Base-by-base conservation (phyloP, 2,888 invertebrate genomes). In the Drosophila suboccidentalis region DNA sequence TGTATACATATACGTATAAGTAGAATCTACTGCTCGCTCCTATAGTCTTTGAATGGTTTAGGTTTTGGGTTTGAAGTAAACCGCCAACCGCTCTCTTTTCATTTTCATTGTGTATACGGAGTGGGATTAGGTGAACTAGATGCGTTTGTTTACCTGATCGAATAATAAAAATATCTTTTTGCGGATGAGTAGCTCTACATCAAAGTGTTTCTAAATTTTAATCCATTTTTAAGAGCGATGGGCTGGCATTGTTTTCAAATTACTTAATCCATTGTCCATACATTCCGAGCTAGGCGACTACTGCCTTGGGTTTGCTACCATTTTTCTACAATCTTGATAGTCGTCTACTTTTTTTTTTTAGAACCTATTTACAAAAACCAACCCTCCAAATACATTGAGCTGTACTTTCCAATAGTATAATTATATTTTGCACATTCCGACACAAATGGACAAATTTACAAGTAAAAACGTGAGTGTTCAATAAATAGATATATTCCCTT, bases 201-300 rank as follows among this genome's bases (percentile, higher is more conserved):
- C n/a, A 43, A 58, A 58, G 60, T 49, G 60, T 51, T 57, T 62
- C 54, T 26, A 66, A 70, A 66, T 71, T 71, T 59, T 78, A 80
- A 85, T 85, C 86, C 81, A 78, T 71, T 85, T 80, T 74, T 74
- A 46, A 64, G 66, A 72, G 69, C 54, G 57, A 60, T 71, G 54
- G 51, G 57, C 15, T 61, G 51, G 46, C 44, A 75, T 74, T 78
- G 74, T 83, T 69, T 66, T 50, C 36, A 77, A 76, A 80, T 80
- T 72, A 73, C 59, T 69, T 74, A 76, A 78, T 78, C 75, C 69
- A 57, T 69, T 71, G 66, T 50, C 57, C 15, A 6, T 41, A 47
- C n/a, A 9, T 44, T 38, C 54, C 26, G 41, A 13, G 54, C 51
- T 59, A 38, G 36, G 34, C 44, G 39, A 47, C 55, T 63, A 41